Base-by-base conservation (phyloP, 2,797 vertebrate species). In the Sebastes matsubarae region DNA sequence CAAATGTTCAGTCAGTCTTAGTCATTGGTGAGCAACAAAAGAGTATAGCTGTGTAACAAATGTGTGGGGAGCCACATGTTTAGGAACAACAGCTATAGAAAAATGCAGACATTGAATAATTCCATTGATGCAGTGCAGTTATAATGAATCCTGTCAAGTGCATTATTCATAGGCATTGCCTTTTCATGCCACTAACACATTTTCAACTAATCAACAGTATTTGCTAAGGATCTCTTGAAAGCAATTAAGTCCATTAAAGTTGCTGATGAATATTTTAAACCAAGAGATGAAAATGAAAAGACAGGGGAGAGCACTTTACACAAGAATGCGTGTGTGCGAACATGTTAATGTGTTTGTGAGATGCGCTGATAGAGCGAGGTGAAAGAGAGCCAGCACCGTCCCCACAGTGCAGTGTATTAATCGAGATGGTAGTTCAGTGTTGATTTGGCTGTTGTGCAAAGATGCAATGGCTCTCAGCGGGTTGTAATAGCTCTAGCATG, bases 171-270 rank as follows among this genome's bases (percentile, higher is more conserved):
- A 71, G 60, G 7, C 68, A 58, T 60, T 85, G 68, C 69, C 65
- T 75, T 86, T 79, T 81, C 50, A 68, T 55, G 32, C 73, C 71
- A 77, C 46, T 54, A 52, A 68, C 81, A 86, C 76, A 80, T 83
- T 90, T 85, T 81, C 79, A 88, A 80, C 86, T 80, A 63, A 91
- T 93, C 72, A 68, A 79, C 77, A 25, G 64, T 78, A 61, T 88
- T 90, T 87, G 70, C 80, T 46, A 80, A 83, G 77, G 61, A 84
- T 87, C 84, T 89, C 87, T 89, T 82, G 77, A 81, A 90, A 88
- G 85, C 76, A 81, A 91, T 94, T 87, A 89, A 82, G 71, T 78
- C 74, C 76, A 90, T 92, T 93, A 90, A 89, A 92, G 80, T 86
- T 86, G 65, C 65, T 87, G 72, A 92, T 88, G 46, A 89, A 88